These are phyloP conservation scores for Hystrix brachyura DNA, from an alignment of 2,113 vertebrate genomes.

Conservation along the genomic window DNA sequence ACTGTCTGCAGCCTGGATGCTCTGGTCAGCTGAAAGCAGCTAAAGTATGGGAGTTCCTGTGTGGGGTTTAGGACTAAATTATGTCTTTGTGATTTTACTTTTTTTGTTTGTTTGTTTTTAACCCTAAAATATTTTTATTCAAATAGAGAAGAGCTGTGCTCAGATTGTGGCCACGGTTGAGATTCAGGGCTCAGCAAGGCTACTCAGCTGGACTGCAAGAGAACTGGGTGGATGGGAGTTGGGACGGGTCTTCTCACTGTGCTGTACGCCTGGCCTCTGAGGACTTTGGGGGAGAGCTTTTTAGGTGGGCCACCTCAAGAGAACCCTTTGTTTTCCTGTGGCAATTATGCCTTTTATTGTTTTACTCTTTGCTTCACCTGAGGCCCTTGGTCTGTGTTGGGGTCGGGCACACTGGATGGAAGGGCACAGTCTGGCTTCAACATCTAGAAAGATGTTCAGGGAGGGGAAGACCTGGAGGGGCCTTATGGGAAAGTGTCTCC, in stretches of 20 bases:
- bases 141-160: conserved; percentile 57
- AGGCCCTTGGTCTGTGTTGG: not conserved
- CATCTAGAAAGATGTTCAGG: not conserved
- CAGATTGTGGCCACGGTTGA: not conserved
- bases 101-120: not conserved
- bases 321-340: not conserved
- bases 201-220: not conserved
- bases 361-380: not conserved
- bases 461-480: rapidly evolving
- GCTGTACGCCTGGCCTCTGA: not conserved
- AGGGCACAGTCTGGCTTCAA: too few relatives aligned
- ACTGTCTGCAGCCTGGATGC: not conserved
- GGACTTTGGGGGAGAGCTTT: not conserved
- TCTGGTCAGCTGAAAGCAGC: not conserved
- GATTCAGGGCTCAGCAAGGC: not conserved
- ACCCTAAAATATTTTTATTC: conserved; percentile 70
- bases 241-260: not conserved
- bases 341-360: not conserved
- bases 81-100: conserved; percentile 19
- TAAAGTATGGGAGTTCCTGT: not conserved
- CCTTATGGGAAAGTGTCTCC: not conserved
- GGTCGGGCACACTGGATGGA: not conserved
- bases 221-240: not conserved
- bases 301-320: not conserved
- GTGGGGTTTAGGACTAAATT: conserved; percentile 8